Base-by-base conservation (phyloP, 2,888 invertebrate genomes). In the Aspidiotus destructor region DNA sequence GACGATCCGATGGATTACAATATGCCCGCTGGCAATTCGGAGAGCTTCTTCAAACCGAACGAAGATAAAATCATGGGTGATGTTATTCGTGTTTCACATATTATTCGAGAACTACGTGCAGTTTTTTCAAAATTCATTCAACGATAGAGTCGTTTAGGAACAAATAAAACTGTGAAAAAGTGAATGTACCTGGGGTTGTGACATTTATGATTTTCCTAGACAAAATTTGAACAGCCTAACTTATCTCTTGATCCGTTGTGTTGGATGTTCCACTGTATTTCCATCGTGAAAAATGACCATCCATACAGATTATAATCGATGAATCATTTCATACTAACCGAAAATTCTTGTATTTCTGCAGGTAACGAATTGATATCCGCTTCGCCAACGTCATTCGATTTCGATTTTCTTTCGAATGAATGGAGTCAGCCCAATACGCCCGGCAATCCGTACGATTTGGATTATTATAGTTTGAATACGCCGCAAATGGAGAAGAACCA, bases 1-100 rank as follows among this genome's bases (percentile, higher is more conserved):
- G 79, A 79, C 48, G 79, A 80, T 73, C 77, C 79, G 28, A 75
- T 79, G 75, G 75, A 78, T 41, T 77, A 77, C 70, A 78, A 76
- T 42, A 75, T 79, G 63, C 77, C 79, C 11, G 13, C 44, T n/a
- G 67, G 60, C n/a, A 60, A 28, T 7, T n/a, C 67, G 0, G 8
- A 13, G 9, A 2, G n/a, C 1, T 60, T 67, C 40, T 52, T 42
- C 2, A 58, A 58, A 48, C 10, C 67, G 1, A 28, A 52, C 8
- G 60, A 67, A 48, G 48, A 48, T 10, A 41, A 63, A 63, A 8
- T 63, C 28, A 53, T 41, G 54, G 63, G 63, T 63, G 41, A 28
- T 11, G 13, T 17, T 62, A 48, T 61, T 28, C 5, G 28, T 28
- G 28, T 28, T 5, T 28, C 28, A 28, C 5, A 16, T 6, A 41